Evolutionary conservation across 2,888 invertebrate species (phyloP).

Genomic region (Rhagonycha lutea): DNA sequence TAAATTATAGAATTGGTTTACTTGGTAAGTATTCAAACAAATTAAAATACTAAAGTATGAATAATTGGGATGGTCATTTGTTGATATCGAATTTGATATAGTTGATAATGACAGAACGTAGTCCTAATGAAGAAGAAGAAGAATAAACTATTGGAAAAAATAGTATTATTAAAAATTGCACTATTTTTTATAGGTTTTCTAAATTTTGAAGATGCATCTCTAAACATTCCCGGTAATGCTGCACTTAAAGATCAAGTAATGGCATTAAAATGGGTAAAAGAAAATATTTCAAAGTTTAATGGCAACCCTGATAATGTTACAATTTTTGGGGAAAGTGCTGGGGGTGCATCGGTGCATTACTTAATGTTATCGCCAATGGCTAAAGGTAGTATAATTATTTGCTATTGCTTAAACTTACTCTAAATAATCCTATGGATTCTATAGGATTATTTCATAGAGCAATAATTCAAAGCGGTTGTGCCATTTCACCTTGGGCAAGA

Average conservation of each 20-base stretch:
- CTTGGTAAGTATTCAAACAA: constrained; percentile 41
- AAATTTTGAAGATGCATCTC: constrained; percentile 53
- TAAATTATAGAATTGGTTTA: constrained; percentile 51
- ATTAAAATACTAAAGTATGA: neutral
- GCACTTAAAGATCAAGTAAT: constrained; percentile 60
- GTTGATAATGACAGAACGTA: too few relatives aligned
- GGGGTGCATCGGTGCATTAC: constrained; percentile 56
- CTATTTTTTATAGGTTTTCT: constrained; percentile 54
- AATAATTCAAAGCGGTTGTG: constrained; percentile 13
- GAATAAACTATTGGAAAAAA: too few relatives aligned
- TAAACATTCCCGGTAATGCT: constrained; percentile 59
- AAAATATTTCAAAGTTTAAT: constrained; percentile 57
- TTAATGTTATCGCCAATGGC: constrained; percentile 58
- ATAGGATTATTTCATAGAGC: constrained; percentile 13
- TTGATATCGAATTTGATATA: too few relatives aligned
- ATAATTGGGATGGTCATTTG: too few relatives aligned
- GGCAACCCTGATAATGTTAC: constrained; percentile 60
- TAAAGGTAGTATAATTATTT: constrained; percentile 39
- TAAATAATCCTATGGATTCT: neutral
- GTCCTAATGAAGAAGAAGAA: too few relatives aligned
- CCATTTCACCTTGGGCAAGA: neutral
- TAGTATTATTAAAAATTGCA: neutral
- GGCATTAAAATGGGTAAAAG: constrained; percentile 59
- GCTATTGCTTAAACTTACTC: neutral
- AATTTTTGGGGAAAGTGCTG: constrained; percentile 61